Evolutionary conservation across 1,140 invertebrate species (phyloP), one percentile per base, ranked within the genome.

Genomic region (Ips typographus): DNA sequence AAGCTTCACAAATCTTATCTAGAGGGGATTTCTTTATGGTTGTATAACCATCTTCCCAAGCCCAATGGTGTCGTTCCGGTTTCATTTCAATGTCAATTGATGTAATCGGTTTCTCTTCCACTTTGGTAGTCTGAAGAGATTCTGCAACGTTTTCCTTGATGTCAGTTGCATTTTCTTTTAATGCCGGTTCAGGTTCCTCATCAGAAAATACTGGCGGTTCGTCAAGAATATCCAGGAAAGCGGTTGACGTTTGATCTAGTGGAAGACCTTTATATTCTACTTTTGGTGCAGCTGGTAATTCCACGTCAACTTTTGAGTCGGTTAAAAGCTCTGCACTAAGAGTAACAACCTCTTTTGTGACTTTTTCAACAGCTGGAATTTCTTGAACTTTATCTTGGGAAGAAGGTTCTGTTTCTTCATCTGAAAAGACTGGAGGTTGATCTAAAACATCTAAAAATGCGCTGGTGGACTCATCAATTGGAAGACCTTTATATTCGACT

Each of bases 221-320:
- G 70, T 86, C 84, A 53, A 86, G 70, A 58, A 84, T 80, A 76
- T 81, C 78, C 77, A 86, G 82, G 81, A 83, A 86, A 7, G 80
- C 72, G 66, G 80, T 82, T 38, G 80, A 80, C 4, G 83, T 80
- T 64, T 82, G 78, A 68, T 86, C 82, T 40, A 84, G 78, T 44
- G 82, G 81, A 53, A 83, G 75, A 52, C 79, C 81, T 63, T 80
- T 81, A 68, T 83, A 82, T 49, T 75, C 72, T 40, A 67, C 44
- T 67, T 70, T 72, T 22, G 43, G 40, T 47, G 41, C 58, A 22
- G 37, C 6, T 36, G 2, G 5, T 40, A 39, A 3, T 66, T 44
- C 37, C 3, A 8, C 22, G 2, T 2, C 1, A 49, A 49, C 44
- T 49, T 49, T 49, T 8, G 22, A 6, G 1, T 49, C 44, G 1